Conservation (phyloP, 2,888 invertebrate genomes). For the Prenolepis imparis region DNA sequence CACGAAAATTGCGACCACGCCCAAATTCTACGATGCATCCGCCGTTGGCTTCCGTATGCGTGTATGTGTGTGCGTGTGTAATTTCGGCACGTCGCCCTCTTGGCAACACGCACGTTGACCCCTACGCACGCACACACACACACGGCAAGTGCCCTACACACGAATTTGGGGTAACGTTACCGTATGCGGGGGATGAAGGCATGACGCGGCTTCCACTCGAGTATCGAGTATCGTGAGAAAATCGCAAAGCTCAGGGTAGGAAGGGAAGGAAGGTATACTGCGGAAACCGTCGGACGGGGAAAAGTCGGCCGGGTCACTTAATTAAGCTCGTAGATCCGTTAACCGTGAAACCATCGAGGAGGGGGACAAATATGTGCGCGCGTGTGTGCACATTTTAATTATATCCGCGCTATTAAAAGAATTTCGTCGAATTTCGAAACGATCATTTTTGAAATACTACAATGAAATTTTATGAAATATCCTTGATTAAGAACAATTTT, state of each 20-base stretch:
- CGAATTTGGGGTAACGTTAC: conserved; percentile 57
- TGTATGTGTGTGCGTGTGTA: conserved; percentile 28
- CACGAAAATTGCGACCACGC: conserved; percentile 75
- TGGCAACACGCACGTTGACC: conserved; percentile 15
- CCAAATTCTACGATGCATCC: conserved; percentile 59
- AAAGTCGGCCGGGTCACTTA: background rate
- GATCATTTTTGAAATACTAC: background rate
- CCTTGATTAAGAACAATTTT: background rate
- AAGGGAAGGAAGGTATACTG: conserved; percentile 29
- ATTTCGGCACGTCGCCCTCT: conserved; percentile 21
- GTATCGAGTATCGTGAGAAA: conserved; percentile 62
- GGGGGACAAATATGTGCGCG: background rate
- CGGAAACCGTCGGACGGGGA: background rate
- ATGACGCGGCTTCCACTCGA: conserved; percentile 45
- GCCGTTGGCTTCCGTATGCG: conserved; percentile 53
- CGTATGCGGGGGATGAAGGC: conserved; percentile 68
- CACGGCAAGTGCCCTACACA: background rate
- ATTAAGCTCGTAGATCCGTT: conserved; percentile 6
- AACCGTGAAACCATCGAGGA: background rate
- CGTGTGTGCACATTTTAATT: background rate
- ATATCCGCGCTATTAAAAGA: background rate
- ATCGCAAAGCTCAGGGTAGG: conserved; percentile 43
- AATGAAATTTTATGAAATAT: background rate
- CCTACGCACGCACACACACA: conserved; percentile 21
- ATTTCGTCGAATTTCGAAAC: background rate